These are phyloP conservation scores for Balaenoptera acutorostrata DNA, from an alignment of 2,113 vertebrate species.

Conservation along the genomic window DNA sequence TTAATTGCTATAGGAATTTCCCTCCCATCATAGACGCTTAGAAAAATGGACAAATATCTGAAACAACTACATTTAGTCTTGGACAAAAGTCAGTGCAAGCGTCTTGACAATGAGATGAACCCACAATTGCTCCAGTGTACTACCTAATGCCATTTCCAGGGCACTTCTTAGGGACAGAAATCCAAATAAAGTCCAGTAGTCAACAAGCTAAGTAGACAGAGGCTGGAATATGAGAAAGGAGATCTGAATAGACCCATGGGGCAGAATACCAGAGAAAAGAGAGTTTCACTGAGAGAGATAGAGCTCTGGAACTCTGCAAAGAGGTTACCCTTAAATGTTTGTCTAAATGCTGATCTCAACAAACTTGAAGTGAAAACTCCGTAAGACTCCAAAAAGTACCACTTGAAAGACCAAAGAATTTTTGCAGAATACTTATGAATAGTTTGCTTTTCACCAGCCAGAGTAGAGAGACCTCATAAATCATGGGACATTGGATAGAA, in stretches of 20 bases:
- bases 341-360: neutral
- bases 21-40: neutral
- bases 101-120: fast-evolving
- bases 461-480: neutral
- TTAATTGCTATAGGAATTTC: neutral
- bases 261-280: neutral
- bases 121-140: neutral
- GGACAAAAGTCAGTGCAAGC: neutral
- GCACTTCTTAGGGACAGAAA: neutral
- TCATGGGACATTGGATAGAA: neutral
- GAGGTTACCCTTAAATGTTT: neutral
- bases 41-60: neutral
- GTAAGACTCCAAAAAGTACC: neutral
- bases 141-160: neutral
- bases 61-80: neutral
- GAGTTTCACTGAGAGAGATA: neutral
- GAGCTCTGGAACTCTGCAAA: neutral
- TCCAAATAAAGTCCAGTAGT: neutral
- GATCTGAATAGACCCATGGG: neutral
- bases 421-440: neutral
- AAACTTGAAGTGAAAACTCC: neutral
- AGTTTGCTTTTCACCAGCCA: neutral
- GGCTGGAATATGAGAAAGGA: neutral
- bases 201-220: neutral
- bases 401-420: neutral